Conservation (phyloP, 2,113 vertebrate genomes). For the Protomyctophum bolini region DNA sequence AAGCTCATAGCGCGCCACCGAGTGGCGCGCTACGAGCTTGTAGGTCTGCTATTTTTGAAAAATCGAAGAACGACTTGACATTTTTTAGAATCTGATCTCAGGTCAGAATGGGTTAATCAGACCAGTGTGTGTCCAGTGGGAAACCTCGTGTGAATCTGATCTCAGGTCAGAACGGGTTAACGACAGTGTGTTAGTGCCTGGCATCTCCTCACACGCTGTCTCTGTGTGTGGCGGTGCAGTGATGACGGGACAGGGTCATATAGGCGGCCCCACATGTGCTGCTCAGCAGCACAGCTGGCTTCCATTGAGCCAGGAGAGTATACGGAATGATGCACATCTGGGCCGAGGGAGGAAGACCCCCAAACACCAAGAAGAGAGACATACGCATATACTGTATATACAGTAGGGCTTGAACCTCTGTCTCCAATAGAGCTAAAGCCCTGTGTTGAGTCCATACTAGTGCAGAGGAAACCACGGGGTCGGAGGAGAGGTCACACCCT, state of each 20-base stretch:
- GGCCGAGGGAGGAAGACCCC: constrained; percentile 37
- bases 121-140: too few relatives aligned
- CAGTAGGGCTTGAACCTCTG: constrained; percentile 35
- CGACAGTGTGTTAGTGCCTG: background rate
- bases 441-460: constrained; percentile 9
- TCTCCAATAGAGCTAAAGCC: constrained; percentile 19
- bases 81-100: too few relatives aligned
- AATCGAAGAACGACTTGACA: too few relatives aligned
- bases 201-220: constrained; percentile 24
- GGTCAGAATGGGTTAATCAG: too few relatives aligned
- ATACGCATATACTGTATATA: background rate
- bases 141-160: too few relatives aligned
- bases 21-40: too few relatives aligned
- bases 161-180: too few relatives aligned
- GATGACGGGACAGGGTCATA: constrained; percentile 32
- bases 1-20: too few relatives aligned
- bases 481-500: constrained; percentile 25
- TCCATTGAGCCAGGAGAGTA: constrained; percentile 44
- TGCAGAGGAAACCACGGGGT: constrained; percentile 7
- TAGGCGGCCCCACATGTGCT: constrained; percentile 41
- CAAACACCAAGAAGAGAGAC: constrained; percentile 28
- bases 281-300: constrained; percentile 60
- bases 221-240: constrained; percentile 27
- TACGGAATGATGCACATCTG: constrained; percentile 51
- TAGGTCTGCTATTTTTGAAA: too few relatives aligned